These are phyloP conservation scores for Lasioglossum calceatum DNA, from an alignment of 2,888 invertebrate genomes.

Conservation along the genomic window DNA sequence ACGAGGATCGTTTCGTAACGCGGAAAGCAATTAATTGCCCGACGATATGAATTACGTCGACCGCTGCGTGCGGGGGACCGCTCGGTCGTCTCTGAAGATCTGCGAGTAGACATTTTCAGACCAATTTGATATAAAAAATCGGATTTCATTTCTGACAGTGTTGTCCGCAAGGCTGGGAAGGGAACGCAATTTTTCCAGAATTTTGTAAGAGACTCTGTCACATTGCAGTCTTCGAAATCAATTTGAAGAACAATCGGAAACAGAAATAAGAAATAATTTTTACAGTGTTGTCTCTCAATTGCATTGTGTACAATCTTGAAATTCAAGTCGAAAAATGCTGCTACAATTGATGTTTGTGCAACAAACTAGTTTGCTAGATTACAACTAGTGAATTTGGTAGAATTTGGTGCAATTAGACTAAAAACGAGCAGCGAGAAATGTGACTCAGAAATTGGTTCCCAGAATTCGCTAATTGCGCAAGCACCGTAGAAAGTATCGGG, in stretches of 20 bases:
- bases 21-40: slow-evolving; percentile 53
- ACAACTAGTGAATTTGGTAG: not conserved
- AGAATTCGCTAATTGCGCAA: not conserved
- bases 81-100: not conserved
- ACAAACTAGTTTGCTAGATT: not conserved
- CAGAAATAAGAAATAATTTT: too few species aligned
- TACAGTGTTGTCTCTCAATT: too few species aligned
- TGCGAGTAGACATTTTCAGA: not conserved
- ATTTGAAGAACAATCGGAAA: too few species aligned
- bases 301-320: too few species aligned
- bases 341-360: not conserved
- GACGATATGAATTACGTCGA: slow-evolving; percentile 33
- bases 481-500: not conserved
- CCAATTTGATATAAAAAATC: not conserved
- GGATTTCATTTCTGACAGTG: not conserved
- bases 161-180: not conserved
- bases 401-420: not conserved
- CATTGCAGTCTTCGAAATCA: too few species aligned
- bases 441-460: not conserved
- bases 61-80: not conserved
- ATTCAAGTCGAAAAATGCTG: not conserved
- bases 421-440: not conserved
- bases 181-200: not conserved
- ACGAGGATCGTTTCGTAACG: slow-evolving; percentile 49
- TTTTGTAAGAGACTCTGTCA: not conserved